Evolutionary conservation across 2,797 vertebrate species (phyloP).

Genomic region (Bothrops alternatus): DNA sequence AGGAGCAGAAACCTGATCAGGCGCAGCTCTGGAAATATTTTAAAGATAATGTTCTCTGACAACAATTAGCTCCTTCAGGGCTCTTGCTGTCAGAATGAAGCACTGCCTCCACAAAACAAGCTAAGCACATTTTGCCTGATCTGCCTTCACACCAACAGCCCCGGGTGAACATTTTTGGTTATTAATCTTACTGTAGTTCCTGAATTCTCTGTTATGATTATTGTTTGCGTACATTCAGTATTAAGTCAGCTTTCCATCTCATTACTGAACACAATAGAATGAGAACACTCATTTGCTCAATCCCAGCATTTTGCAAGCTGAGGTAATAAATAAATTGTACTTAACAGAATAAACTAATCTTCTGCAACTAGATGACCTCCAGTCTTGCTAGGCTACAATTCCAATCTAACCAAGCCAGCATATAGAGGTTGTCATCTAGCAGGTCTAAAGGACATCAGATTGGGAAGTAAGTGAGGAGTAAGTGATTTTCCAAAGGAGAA

Average conservation of each 20-base stretch:
- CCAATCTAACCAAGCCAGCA: neutral
- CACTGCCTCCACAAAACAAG: neutral
- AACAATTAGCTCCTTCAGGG: slow-evolving; percentile 17
- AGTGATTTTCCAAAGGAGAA: neutral
- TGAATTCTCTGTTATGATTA: slow-evolving; percentile 1
- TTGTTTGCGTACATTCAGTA: neutral
- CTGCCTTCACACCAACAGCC: slow-evolving; percentile 2
- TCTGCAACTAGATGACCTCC: neutral
- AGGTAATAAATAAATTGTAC: neutral
- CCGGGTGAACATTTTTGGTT: slow-evolving; percentile 4
- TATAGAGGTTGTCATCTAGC: neutral
- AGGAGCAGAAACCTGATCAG: slow-evolving; percentile 23
- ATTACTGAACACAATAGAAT: neutral
- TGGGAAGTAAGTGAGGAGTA: neutral
- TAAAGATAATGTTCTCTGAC: slow-evolving; percentile 19
- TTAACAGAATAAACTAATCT: neutral
- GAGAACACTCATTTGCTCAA: neutral
- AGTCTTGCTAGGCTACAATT: neutral
- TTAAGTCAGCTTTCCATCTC: neutral
- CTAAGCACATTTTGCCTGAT: neutral
- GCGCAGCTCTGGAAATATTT: slow-evolving; percentile 20
- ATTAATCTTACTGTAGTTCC: neutral
- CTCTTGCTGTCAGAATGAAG: slow-evolving; percentile 11
- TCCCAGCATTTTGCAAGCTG: neutral
- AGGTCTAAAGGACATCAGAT: neutral